Percentiles rank a stretch among this genome's conserved stretches.
Conservation (phyloP, 2,113 vertebrate species). For the Trichechus manatus region DNA sequence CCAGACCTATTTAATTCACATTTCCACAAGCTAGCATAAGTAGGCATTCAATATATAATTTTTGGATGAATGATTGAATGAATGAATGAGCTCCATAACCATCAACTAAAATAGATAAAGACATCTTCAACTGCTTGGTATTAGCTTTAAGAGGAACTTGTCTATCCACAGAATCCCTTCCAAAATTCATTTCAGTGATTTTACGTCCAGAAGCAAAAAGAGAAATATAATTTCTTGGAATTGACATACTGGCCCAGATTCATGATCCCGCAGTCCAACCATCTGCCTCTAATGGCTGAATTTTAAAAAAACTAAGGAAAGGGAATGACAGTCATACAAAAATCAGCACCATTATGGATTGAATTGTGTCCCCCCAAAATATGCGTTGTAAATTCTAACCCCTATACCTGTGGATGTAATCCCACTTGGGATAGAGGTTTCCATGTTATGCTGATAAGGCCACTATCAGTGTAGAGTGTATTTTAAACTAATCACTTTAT, state of each 20-base stretch:
- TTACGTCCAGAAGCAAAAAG: not conserved
- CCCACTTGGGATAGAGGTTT: too few relatives aligned
- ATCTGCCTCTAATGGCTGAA: not conserved
- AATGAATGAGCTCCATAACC: not conserved
- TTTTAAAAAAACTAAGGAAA: not conserved
- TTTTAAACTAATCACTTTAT: too few relatives aligned
- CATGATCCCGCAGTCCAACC: not conserved
- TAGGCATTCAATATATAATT: not conserved
- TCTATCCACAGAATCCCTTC: not conserved
- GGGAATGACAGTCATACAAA: not conserved
- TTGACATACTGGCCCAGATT: not conserved
- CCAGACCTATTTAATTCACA: not conserved
- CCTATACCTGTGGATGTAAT: too few relatives aligned
- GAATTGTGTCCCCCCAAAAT: too few relatives aligned
- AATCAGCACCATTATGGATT: not conserved
- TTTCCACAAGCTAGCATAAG: not conserved
- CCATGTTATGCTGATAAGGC: too few relatives aligned
- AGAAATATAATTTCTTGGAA: not conserved
- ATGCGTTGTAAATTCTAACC: too few relatives aligned
- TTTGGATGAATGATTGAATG: not conserved
- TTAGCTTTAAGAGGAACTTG: not conserved
- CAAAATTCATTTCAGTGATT: not conserved
- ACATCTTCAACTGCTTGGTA: not conserved
- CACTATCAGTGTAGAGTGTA: too few relatives aligned
- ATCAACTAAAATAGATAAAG: not conserved